Base-by-base conservation (phyloP, 1,140 invertebrate genomes). In the Papilio dardanus region DNA sequence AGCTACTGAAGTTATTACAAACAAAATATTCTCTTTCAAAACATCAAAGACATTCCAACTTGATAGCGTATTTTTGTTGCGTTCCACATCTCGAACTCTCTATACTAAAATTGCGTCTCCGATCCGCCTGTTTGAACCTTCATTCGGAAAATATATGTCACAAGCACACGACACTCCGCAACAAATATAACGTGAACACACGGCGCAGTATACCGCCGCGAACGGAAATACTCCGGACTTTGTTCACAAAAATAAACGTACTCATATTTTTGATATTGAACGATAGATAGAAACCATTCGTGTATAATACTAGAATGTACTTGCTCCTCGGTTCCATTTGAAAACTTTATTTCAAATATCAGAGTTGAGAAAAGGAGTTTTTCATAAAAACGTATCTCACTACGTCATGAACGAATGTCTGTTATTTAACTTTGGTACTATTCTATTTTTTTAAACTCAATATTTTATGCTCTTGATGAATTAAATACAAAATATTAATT, bases 141-240 rank as follows among this genome's bases (percentile, higher is more conserved):
- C 54, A 58, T 58, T 58, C 54, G 10, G 54, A 58, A 58, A 58
- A 58, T 58, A 58, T 58, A 58, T 58, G 54, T 58, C 54, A 58
- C 10, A 62, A 28, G 12, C 54, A 62, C 21, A 62, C 16, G 42
- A 46, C 21, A 62, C 54, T 28, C 24, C 6, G 28, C 50, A 12
- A 62, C 54, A 62, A 62, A 62, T 62, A 62, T 62, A 28, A 14
- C 8, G 21, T n/a, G 54, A 28, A 62, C 54, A 62, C 54, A 62
- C 54, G 54, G 24, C 0, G 8, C 24, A 24, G 16, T 28, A 62
- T 62, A 3, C 24, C 12, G 6, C 54, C 54, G 24, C 24, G 54
- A 21, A 14, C 10, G 1, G 1, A 58, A 28, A 58, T 58, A 28
- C 1, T 62, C 54, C 24, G 54, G 30, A 10, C 8, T 12, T 1